Percentiles rank a stretch among this genome's conserved stretches.
These are phyloP conservation scores for Patella ulyssiponensis DNA, from an alignment of 2,888 invertebrate genomes.

Conservation along the genomic window DNA sequence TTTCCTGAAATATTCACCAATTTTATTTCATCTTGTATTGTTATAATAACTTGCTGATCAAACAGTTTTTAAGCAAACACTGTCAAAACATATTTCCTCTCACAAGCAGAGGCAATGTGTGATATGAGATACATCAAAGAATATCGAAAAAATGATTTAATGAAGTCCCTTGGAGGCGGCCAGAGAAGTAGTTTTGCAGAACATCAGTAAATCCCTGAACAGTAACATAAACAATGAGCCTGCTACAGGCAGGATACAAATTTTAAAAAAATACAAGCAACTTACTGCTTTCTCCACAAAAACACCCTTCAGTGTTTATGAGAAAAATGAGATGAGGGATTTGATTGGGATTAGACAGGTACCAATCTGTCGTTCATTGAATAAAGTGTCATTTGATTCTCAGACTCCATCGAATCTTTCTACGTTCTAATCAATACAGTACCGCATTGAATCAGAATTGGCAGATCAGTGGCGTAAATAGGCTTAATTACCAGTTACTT, in stretches of 20 bases:
- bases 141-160: conserved; percentile 1
- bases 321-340: conserved; percentile 7
- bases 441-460: too few relatives aligned
- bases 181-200: neutral
- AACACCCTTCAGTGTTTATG: too few relatives aligned
- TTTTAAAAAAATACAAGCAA: too few relatives aligned
- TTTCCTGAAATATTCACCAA: neutral
- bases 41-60: conserved; percentile 5
- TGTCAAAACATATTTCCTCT: conserved; percentile 7
- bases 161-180: conserved; percentile 3
- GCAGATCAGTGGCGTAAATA: too few relatives aligned
- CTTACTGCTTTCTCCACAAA: too few relatives aligned
- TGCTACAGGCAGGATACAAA: too few relatives aligned
- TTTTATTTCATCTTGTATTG: neutral
- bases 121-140: conserved; percentile 9
- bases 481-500: too few relatives aligned
- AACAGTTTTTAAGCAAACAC: conserved; percentile 4
- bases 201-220: conserved; percentile 2
- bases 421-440: too few relatives aligned
- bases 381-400: neutral
- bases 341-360: neutral
- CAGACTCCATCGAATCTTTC: too few relatives aligned
- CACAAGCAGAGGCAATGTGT: neutral
- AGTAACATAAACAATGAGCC: neutral
- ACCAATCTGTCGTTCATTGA: neutral